Base-by-base conservation (phyloP, 2,797 vertebrate species). In the Peromyscus nudipes region DNA sequence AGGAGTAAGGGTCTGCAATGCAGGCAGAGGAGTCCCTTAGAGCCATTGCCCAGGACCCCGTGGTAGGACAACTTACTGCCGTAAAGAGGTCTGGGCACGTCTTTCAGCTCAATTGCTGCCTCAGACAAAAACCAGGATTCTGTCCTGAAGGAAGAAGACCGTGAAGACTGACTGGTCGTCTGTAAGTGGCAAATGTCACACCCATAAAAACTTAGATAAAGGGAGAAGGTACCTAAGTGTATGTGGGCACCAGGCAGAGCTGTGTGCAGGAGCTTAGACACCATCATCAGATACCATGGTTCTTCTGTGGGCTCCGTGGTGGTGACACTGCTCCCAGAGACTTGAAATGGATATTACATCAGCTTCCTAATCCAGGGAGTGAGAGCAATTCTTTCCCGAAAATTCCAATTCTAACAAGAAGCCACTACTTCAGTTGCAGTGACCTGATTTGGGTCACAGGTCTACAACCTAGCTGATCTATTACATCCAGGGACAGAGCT, bases 111-210 rank as follows among this genome's bases (percentile, higher is more conserved):
- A 71, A 13, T 62, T 34, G 19, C 4, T 52, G 37, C 37, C 21
- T 67, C 29, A 69, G 52, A 85, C 12, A 46, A 67, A 75, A 37
- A 49, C 55, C 71, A 60, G 37, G 60, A 27, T 91, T 34, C 89
- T 81, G 3, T 71, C 46, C n/a, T 40, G 82, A 91, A 64, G 49
- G 52, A 92, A 77, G 29, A 95, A 46, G 67, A 89, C 84, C 87
- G 49, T 25, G 29, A 87, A n/a, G 34, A 2, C 29, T 12, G 23
- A n/a, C 13, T 43, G 67, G 71, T 49, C 55, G 64, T 3, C 85
- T 7, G 49, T 25, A 23, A 31, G 85, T 34, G 34, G 29, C 52
- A 71, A 29, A 46, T 57, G 16, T 40, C 46, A 21, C 23, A 43
- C 4, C 12, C 27, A 62, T 17, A 4, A 52, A 77, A 91, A 55